A percentile compares a stretch with the other conserved stretches of the same genome.
Conservation (phyloP, 1,140 invertebrate species). For the Stenopsyche tienmushanensis region DNA sequence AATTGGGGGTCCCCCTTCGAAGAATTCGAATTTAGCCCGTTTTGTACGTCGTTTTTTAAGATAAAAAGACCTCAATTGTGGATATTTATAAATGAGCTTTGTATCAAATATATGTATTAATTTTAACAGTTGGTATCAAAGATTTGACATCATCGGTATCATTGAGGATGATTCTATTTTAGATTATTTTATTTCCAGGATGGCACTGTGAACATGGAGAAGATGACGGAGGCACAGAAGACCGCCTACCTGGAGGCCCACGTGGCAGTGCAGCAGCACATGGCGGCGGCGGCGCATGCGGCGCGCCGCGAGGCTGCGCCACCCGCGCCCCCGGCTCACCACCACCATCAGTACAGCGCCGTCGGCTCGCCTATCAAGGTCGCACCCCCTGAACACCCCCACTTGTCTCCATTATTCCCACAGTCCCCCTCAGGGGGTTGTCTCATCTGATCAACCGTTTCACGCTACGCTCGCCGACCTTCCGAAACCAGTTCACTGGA, state of each 20-base stretch:
- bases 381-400: neutral
- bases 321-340: slow-evolving; percentile 53
- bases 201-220: slow-evolving; percentile 66
- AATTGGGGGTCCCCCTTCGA: too few relatives aligned
- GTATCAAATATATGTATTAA: too few relatives aligned
- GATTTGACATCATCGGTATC: too few relatives aligned
- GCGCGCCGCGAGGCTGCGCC: slow-evolving; percentile 56
- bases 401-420: too few relatives aligned
- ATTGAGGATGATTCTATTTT: too few relatives aligned
- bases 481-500: slow-evolving; percentile 1
- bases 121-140: too few relatives aligned
- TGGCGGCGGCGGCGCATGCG: slow-evolving; percentile 69
- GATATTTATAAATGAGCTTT: too few relatives aligned
- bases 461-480: neutral
- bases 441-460: too few relatives aligned
- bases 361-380: slow-evolving; percentile 57
- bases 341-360: slow-evolving; percentile 52
- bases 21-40: too few relatives aligned
- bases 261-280: slow-evolving; percentile 74
- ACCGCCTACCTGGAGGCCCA: slow-evolving; percentile 71
- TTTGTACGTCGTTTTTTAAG: too few relatives aligned
- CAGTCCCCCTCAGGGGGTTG: neutral
- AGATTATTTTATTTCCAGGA: too few relatives aligned
- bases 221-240: slow-evolving; percentile 71
- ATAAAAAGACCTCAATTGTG: too few relatives aligned